Evolutionary conservation across 1,140 invertebrate species (phyloP), one percentile per base, ranked within the genome.

Genomic region (Calephelis nemesis): DNA sequence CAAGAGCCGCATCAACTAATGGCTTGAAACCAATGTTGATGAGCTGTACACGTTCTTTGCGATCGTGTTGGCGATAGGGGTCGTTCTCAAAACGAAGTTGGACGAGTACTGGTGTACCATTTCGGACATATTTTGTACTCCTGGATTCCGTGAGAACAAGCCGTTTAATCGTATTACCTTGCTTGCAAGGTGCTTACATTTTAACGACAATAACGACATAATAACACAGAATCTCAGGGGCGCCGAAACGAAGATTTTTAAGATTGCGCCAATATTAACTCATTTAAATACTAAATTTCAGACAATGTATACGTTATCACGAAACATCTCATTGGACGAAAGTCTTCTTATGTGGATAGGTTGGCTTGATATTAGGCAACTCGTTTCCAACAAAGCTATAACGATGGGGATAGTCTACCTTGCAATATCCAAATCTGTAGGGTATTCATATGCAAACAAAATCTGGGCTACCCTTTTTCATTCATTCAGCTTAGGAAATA

Each of bases 281-380:
- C 71, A 82, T 58, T 50, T 81, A 0, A 82, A 79, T 50, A 0
- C 5, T 0, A 74, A 73, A 47, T 79, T 79, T 65, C 42, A n/a
- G 12, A 1, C 10, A 0, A 40, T 75, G 9, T 19, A 19, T 40
- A 68, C 8, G 30, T 42, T 69, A 9, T 5, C 11, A 0, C 72
- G 75, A 67, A 75, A 82, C 50, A 69, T 79, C 11, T 65, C 68
- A 0, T 1, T 77, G 1, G 77, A 79, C 13, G 77, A 82, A 62
- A 47, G 10, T 52, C 58, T 19, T 19, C 15, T 77, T n/a, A 15
- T 62, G 62, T 81, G 75, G 75, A 72, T 74, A 10, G 74, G 71
- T 9, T 70, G 71, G 66, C 54, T 74, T 4, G 42, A 65, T 49
- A 71, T 76, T 5, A 71, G 69, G 7, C 72, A 75, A 63, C 65